These are phyloP conservation scores for Eulithis testata DNA, from an alignment of 2,888 invertebrate genomes.

Conservation along the genomic window DNA sequence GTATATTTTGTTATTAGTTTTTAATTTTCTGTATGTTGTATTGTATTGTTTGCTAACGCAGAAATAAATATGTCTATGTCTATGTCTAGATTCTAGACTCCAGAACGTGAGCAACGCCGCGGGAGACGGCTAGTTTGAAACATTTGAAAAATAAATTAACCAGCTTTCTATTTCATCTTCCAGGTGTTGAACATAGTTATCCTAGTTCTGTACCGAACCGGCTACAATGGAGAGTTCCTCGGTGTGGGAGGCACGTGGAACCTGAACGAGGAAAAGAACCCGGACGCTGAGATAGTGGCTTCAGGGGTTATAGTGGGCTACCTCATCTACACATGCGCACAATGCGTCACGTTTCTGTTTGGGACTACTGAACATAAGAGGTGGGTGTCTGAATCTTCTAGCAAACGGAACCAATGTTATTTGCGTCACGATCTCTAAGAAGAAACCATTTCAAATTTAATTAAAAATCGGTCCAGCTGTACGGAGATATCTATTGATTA, in stretches of 20 bases:
- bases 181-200: constrained; percentile 93
- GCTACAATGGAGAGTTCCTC: constrained; percentile 92
- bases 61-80: no score
- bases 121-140: no score
- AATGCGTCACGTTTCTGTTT: constrained; percentile 90
- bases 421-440: background rate
- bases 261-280: constrained; percentile 93
- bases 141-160: background rate
- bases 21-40: no score
- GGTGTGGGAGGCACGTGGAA: constrained; percentile 96
- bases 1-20: no score
- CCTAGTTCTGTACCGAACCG: constrained; percentile 91
- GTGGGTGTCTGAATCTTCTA: constrained; percentile 58
- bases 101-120: no score
- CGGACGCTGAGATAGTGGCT: constrained; percentile 94
- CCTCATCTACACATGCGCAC: constrained; percentile 92
- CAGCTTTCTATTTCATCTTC: constrained; percentile 39
- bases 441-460: no score
- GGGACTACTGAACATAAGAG: constrained; percentile 91
- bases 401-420: background rate
- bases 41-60: no score
- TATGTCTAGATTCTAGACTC: no score
- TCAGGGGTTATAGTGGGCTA: constrained; percentile 95
- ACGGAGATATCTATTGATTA: no score
- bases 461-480: no score